These are phyloP conservation scores for Calameuta filiformis DNA, from an alignment of 2,888 invertebrate species.

Conservation along the genomic window DNA sequence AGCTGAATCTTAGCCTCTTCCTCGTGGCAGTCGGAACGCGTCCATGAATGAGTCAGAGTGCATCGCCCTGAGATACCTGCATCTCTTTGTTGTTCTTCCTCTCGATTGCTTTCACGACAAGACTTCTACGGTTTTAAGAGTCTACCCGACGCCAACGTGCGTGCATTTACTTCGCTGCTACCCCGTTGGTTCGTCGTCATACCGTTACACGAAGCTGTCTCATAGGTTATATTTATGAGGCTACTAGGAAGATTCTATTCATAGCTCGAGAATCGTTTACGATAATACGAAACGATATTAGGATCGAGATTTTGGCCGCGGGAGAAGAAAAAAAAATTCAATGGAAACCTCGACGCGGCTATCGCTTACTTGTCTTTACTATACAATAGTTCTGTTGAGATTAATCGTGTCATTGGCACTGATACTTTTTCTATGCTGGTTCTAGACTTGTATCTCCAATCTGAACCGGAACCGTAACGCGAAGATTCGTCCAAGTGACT, in stretches of 20 bases:
- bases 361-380: neutral
- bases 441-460: neutral
- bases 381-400: neutral
- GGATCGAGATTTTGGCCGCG: neutral
- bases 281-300: neutral
- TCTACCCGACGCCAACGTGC: neutral
- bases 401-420: neutral
- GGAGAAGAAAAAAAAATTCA: neutral
- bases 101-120: constrained; percentile 29
- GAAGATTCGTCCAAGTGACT: neutral
- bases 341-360: neutral
- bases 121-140: neutral
- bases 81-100: constrained; percentile 32
- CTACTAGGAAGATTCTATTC: neutral
- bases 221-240: neutral
- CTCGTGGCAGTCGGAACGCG: neutral
- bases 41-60: constrained; percentile 23
- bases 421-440: neutral
- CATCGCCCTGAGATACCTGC: constrained; percentile 32
- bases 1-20: neutral
- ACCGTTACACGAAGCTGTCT: neutral
- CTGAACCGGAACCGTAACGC: neutral
- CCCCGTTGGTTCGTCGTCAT: neutral
- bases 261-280: neutral
- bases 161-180: neutral